A percentile compares a stretch with the other conserved stretches of the same genome.
Conservation (phyloP, 2,113 vertebrate species). For the Toxotes jaculatrix region DNA sequence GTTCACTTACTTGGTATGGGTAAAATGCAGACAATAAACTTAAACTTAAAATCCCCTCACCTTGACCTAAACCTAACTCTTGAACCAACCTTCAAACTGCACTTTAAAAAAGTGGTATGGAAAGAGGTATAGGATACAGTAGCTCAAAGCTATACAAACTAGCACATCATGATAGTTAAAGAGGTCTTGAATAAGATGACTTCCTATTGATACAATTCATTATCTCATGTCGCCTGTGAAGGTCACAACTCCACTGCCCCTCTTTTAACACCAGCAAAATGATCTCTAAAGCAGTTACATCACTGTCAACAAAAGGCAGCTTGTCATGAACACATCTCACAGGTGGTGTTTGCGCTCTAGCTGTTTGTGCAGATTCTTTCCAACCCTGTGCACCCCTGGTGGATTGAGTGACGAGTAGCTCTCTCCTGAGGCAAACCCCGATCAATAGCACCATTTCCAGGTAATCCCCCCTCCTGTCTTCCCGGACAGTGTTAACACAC, state of each 20-base stretch:
- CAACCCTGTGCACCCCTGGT: conserved; percentile 21
- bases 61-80: not conserved
- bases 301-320: conserved; percentile 41
- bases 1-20: too few relatives aligned
- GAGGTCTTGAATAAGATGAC: not conserved
- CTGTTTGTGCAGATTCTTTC: conserved; percentile 41
- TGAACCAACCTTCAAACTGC: not conserved
- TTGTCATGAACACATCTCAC: conserved; percentile 43
- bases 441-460: conserved; percentile 78
- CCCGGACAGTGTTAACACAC: conserved; percentile 66
- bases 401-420: conserved; percentile 45
- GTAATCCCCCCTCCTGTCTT: conserved; percentile 70
- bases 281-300: conserved; percentile 22
- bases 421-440: conserved; percentile 63
- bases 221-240: conserved; percentile 17
- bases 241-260: conserved; percentile 13
- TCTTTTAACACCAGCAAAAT: conserved; percentile 2
- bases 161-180: conserved; percentile 6
- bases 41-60: too few relatives aligned
- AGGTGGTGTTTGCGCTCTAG: conserved; percentile 5
- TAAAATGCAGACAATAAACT: too few relatives aligned
- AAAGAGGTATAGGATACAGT: not conserved
- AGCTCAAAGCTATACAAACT: not conserved
- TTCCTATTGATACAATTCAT: conserved; percentile 16
- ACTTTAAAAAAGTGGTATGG: not conserved